Percentiles rank a stretch among this genome's conserved stretches.
Evolutionary conservation across 1,140 invertebrate species (phyloP).

Genomic region (Araneus ventricosus): DNA sequence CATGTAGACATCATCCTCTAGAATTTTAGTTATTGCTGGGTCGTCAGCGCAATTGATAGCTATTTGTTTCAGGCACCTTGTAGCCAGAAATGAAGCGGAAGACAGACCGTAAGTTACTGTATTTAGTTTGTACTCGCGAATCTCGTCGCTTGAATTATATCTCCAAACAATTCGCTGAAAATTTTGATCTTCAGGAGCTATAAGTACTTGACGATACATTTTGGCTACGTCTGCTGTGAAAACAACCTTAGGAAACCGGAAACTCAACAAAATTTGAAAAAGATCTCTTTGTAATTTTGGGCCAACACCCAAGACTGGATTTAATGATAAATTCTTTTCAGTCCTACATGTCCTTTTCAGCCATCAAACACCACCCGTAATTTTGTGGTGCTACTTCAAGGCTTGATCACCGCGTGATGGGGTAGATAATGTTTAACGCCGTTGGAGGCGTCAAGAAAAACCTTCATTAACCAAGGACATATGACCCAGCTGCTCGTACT

Average conservation of each 20-base stretch:
- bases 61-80: not conserved
- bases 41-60: not conserved
- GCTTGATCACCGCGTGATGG: not conserved
- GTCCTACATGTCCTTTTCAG: not conserved
- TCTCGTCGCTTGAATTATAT: not conserved
- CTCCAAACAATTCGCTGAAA: not conserved
- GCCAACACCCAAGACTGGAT: not conserved
- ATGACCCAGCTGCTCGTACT: not conserved
- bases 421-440: not conserved
- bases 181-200: not conserved
- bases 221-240: not conserved
- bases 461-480: not conserved
- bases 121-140: not conserved
- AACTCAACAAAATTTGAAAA: not conserved
- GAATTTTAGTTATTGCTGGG: not conserved
- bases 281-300: not conserved
- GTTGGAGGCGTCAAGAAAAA: not conserved
- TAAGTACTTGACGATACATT: not conserved
- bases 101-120: not conserved
- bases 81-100: not conserved
- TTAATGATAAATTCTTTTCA: not conserved
- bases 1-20: not conserved
- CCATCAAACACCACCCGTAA: not conserved
- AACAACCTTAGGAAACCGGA: not conserved
- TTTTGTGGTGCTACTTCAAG: not conserved